These are phyloP conservation scores for Pyrgus malvae DNA, from an alignment of 2,888 invertebrate species.

Conservation along the genomic window DNA sequence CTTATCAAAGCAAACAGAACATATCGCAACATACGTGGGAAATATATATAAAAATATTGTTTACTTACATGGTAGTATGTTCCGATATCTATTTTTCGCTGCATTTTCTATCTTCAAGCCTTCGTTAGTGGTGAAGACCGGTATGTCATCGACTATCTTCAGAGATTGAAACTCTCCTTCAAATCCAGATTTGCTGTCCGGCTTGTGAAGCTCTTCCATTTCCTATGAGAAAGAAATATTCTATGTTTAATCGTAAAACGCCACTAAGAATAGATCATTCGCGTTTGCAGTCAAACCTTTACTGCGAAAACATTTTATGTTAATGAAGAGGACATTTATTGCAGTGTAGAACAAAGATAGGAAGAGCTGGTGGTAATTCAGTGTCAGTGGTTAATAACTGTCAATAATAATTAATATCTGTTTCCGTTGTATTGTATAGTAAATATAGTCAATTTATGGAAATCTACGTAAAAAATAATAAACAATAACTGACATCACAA, in stretches of 20 bases:
- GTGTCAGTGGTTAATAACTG: no score
- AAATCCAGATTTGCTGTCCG: slow-evolving; percentile 81
- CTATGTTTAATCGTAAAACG: background rate
- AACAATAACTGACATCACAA: background rate
- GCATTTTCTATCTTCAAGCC: slow-evolving; percentile 93
- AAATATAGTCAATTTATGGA: background rate
- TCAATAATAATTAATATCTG: background rate
- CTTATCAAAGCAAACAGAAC: no score
- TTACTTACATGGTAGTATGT: slow-evolving; percentile 92
- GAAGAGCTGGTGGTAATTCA: no score
- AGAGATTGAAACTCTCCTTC: slow-evolving; percentile 98
- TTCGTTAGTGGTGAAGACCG: slow-evolving; percentile 93
- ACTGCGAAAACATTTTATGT: background rate
- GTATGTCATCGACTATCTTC: slow-evolving; percentile 94
- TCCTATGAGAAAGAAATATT: slow-evolving; percentile 42
- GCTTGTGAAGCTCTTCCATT: slow-evolving; percentile 46
- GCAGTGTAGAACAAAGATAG: background rate
- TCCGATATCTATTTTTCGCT: slow-evolving; percentile 97
- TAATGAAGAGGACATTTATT: background rate
- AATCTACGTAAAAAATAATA: background rate
- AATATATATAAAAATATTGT: no score
- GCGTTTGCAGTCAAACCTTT: background rate
- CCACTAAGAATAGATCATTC: background rate
- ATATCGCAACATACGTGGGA: no score
- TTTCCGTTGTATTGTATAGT: background rate